phyloP scores from a whole-genome alignment of 1,140 invertebrate species.

The Helicoverpa armigera region DNA sequence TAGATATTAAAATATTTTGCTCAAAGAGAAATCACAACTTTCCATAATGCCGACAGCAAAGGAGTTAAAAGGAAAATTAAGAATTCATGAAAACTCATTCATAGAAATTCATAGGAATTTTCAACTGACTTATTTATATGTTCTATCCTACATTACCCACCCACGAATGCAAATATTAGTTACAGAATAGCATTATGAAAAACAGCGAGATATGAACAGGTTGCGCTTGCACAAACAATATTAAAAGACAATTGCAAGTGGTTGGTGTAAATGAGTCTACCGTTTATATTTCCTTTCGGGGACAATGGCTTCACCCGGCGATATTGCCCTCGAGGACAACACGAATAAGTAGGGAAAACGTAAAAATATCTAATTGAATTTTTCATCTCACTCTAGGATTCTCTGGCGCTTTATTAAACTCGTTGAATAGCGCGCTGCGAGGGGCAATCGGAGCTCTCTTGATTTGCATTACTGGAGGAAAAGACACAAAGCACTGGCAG shows the following conservation, averaged over 20 bases:
- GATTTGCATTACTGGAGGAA: conserved; percentile 64
- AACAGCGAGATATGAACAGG: conserved; percentile 46
- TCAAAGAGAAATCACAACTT: neutral
- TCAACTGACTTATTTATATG: neutral
- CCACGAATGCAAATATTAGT: conserved; percentile 6
- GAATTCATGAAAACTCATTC: conserved; percentile 4
- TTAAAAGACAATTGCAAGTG: conserved; percentile 53
- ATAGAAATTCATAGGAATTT: neutral
- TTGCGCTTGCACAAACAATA: conserved; percentile 57
- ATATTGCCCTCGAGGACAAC: conserved; percentile 59
- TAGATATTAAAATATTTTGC: conserved; percentile 2
- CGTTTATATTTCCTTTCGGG: conserved; percentile 53
- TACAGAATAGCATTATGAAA: conserved; percentile 25
- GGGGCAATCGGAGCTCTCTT: conserved; percentile 59
- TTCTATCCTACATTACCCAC: neutral
- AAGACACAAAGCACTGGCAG: conserved; percentile 56
- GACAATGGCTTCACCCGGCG: conserved; percentile 49
- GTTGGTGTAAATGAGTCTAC: conserved; percentile 57
- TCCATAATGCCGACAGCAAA: neutral
- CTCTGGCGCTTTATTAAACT: conserved; percentile 65
- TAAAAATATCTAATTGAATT: conserved; percentile 71
- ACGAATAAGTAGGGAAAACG: conserved; percentile 60
- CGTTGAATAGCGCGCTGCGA: conserved; percentile 57
- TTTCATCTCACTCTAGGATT: conserved; percentile 62
- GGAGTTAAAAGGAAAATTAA: neutral